Conservation (phyloP, 2,888 invertebrate genomes). For the Aleiodes testaceus region DNA sequence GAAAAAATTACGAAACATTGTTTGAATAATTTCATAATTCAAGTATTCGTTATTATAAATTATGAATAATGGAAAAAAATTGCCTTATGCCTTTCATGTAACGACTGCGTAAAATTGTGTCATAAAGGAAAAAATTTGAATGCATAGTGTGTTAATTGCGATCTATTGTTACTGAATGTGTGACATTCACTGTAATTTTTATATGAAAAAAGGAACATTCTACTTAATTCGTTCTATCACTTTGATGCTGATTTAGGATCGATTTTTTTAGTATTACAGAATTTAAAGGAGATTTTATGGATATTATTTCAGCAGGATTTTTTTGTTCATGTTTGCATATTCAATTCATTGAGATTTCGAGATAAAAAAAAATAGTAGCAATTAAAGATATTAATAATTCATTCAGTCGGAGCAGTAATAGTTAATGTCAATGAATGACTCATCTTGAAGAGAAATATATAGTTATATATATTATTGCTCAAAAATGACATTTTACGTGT, state of each 20-base stretch:
- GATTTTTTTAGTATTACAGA: too few relatives aligned
- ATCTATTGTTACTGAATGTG: constrained; percentile 36
- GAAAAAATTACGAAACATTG: constrained; percentile 23
- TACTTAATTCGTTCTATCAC: too few relatives aligned
- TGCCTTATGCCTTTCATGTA: constrained; percentile 9
- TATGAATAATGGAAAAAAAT: constrained; percentile 24
- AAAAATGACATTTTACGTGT: constrained; percentile 12
- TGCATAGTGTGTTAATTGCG: constrained; percentile 37
- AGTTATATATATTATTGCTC: constrained; percentile 8
- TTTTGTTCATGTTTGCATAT: too few relatives aligned
- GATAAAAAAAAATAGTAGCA: too few relatives aligned
- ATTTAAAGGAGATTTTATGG: too few relatives aligned
- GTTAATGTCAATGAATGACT: background rate
- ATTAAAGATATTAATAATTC: too few relatives aligned
- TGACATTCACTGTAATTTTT: constrained; percentile 14
- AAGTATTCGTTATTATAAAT: background rate
- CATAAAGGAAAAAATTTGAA: constrained; percentile 20
- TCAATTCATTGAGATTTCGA: too few relatives aligned
- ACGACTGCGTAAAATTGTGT: constrained; percentile 5
- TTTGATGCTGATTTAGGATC: too few relatives aligned
- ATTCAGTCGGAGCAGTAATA: too few relatives aligned
- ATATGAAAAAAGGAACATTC: background rate
- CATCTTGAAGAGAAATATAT: background rate
- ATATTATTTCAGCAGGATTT: too few relatives aligned
- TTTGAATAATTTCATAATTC: constrained; percentile 38